phyloP scores from a whole-genome alignment of 2,797 vertebrate species.

The Erithacus rubecula region DNA sequence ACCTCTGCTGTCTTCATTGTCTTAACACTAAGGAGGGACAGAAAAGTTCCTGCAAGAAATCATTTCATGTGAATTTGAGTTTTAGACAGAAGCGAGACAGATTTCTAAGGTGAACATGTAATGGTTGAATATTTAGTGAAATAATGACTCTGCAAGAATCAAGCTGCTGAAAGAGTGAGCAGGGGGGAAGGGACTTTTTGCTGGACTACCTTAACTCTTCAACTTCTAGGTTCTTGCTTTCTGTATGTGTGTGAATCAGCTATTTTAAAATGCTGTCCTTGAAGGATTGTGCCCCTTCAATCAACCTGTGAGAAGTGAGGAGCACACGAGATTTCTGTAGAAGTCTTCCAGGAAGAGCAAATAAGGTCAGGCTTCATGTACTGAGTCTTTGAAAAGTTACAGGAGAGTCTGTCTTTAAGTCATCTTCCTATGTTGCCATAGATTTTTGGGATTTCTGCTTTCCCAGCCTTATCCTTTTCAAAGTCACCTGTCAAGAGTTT shows the following conservation, averaged over 20 bases:
- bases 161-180: background rate
- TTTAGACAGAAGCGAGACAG: background rate
- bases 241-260: background rate
- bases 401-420: background rate
- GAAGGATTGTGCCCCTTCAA: background rate
- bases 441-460: background rate
- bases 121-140: constrained; percentile 25
- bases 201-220: background rate
- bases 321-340: background rate
- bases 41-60: background rate
- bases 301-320: background rate
- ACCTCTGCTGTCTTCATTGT: background rate
- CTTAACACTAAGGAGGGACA: background rate
- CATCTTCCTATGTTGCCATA: background rate
- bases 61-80: background rate
- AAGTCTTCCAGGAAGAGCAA: background rate
- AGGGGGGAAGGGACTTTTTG: background rate
- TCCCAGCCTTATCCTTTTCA: background rate
- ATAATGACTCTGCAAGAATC: constrained; percentile 55
- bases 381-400: background rate
- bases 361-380: background rate
- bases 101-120: background rate
- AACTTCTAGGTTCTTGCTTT: background rate
- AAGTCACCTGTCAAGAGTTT: background rate
- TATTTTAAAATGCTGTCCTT: background rate